Evolutionary conservation across 2,113 vertebrate species (phyloP), one percentile per base, ranked within the genome.

Genomic region (Poeciliopsis turrubarensis): DNA sequence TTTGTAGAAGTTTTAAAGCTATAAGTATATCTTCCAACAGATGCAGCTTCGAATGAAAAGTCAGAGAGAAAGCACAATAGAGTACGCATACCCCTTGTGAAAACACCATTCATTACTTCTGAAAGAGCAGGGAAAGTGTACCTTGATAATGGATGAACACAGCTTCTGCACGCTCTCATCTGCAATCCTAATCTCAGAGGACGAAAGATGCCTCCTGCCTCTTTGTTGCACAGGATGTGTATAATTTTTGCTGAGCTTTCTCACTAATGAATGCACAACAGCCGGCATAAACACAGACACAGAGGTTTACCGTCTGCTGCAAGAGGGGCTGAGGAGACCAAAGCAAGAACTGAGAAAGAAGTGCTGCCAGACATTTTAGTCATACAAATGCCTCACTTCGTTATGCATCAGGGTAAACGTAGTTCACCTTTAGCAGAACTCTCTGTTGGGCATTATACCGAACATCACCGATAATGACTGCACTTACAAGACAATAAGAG

Each of bases 401-500:
- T 72, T 80, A 83, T 66, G 32, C 76, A 84, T 81, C 74, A 70
- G 69, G 54, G 73, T 39, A 19, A 68, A 86, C 72, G 83, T 78
- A 63, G 71, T 47, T 83, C 83, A 88, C 82, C 83, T 78, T 74
- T 80, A 79, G 72, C 81, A 80, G 88, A 73, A 54, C 78, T 82
- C 74, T 82, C 79, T 70, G 77, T 73, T 68, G 74, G 54, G 78
- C 79, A 41, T 73, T 89, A 86, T 84, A 82, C 73, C 27, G 70
- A 88, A 84, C 86, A 88, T 85, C 80, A 70, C 77, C 78, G 72
- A 83, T 89, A 92, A 89, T 81, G 86, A 57, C 81, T 15, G 32
- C 75, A 86, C 80, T 89, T 89, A 89, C 76, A 85, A 80, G 79
- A 89, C 87, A 85, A 81, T 85, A 81, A 86, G 78, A 72, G 81